Evolutionary conservation across 1,140 invertebrate genomes (phyloP).

Genomic region (silkworm (Bombyx mori)): DNA sequence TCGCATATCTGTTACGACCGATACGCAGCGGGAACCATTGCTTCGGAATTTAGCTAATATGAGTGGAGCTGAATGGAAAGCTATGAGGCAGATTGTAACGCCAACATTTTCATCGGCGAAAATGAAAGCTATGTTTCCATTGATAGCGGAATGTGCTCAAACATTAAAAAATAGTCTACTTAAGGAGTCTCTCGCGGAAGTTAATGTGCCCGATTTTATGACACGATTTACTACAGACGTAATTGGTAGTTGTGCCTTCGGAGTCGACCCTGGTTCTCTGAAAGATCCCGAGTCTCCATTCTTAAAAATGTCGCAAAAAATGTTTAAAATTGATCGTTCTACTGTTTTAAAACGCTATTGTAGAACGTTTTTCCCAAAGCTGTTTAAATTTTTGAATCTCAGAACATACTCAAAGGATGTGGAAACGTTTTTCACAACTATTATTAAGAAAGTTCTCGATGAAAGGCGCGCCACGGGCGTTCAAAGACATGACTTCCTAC

Average conservation of each 20-base stretch:
- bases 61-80: constrained; percentile 65
- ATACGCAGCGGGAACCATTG: constrained; percentile 56
- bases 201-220: constrained; percentile 51
- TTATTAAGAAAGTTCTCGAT: constrained; percentile 52
- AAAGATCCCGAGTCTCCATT: constrained; percentile 56
- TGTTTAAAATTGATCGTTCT: constrained; percentile 46
- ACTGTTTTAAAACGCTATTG: constrained; percentile 59
- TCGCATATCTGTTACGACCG: constrained; percentile 51
- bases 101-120: constrained; percentile 68
- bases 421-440: constrained; percentile 51
- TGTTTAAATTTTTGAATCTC: constrained; percentile 59
- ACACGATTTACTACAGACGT: constrained; percentile 57
- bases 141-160: constrained; percentile 51
- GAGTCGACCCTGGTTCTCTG: constrained; percentile 50
- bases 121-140: constrained; percentile 68
- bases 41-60: constrained; percentile 59
- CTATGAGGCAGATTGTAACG: constrained; percentile 53
- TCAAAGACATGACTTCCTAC: constrained; percentile 51
- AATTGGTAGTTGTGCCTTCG: constrained; percentile 62
- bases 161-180: constrained; percentile 37
- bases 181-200: constrained; percentile 27
- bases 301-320: constrained; percentile 55
- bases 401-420: constrained; percentile 48
- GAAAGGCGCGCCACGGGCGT: constrained; percentile 38
- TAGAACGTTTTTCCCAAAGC: constrained; percentile 46